Evolutionary conservation across 2,113 vertebrate genomes (phyloP), one percentile per base, ranked within the genome.

Genomic region (Elephas maximus): DNA sequence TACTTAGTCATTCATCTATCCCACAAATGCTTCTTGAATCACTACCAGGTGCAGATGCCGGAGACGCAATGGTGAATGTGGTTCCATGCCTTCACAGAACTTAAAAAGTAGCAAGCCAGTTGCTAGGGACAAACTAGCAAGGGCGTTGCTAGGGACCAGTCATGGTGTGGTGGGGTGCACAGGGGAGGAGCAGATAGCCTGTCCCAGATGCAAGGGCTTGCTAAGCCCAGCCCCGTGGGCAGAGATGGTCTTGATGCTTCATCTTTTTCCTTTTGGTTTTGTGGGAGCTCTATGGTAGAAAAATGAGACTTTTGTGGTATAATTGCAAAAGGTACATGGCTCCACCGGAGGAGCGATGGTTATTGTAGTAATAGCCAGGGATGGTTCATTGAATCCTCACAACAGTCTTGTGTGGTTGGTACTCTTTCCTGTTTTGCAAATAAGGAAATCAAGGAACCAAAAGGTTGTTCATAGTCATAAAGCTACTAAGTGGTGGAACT

Each of bases 241-340:
- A 20, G 65, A 65, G 11, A 2, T 0, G 18, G 60, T 77, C 71
- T 11, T 26, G 57, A 67, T 85, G 85, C 76, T 48, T 15, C 14
- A 26, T 41, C 80, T 87, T 71, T 51, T 53, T 80, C 63, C 67
- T 83, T 28, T 62, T 57, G 33, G 18, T 65, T 67, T 86, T 73
- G 1, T 1, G 26, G 10, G n/a, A 9, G 17, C 37, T 33, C 37
- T 74, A 8, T 0, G 26, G 79, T 6, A 6, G 21, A 23, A 23
- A 51, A 41, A 20, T 63, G 21, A 91, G 53, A 21, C 5, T 3
- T 0, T 41, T 30, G 5, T 1, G 17, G 5, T 28, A 6, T 0
- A 28, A 57, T 1, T 21, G 12, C 37, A 11, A 8, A 60, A 53
- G 51, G n/a, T 9, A 1, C 30, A 20, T 3, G 30, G 53, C 12